Percentiles rank a stretch among this genome's conserved stretches.
These are phyloP conservation scores for Xestia c-nigrum DNA, from an alignment of 2,888 invertebrate species.

Conservation along the genomic window DNA sequence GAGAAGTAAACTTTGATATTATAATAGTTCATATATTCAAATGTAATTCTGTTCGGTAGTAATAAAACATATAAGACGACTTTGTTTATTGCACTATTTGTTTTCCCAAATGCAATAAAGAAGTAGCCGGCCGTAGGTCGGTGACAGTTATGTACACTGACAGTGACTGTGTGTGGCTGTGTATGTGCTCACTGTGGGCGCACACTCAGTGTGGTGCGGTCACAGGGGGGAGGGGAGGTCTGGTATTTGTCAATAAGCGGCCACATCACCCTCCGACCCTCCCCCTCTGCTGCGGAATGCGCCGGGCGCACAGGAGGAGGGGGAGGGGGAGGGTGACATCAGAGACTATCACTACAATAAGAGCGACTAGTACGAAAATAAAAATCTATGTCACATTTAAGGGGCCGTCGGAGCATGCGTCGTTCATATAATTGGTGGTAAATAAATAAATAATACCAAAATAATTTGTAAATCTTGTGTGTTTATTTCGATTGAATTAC, in stretches of 20 bases:
- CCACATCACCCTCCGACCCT: constrained; percentile 49
- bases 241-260: constrained; percentile 72
- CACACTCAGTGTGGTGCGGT: not conserved
- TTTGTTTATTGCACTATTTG: not conserved
- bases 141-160: too few species aligned
- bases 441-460: too few species aligned
- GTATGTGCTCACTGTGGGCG: not conserved
- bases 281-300: constrained; percentile 18
- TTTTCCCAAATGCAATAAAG: not conserved
- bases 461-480: too few species aligned
- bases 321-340: constrained; percentile 12
- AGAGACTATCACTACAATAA: not conserved
- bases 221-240: constrained; percentile 11
- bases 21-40: too few species aligned
- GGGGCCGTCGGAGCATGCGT: too few species aligned
- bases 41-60: too few species aligned
- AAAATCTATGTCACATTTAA: not conserved
- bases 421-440: too few species aligned
- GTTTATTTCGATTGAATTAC: too few species aligned
- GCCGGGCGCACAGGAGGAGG: not conserved
- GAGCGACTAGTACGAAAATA: not conserved
- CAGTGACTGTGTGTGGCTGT: not conserved
- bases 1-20: too few species aligned
- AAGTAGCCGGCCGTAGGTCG: not conserved
- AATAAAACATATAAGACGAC: too few species aligned